Base-by-base conservation (phyloP, 2,797 vertebrate species). In the Helarctos malayanus region DNA sequence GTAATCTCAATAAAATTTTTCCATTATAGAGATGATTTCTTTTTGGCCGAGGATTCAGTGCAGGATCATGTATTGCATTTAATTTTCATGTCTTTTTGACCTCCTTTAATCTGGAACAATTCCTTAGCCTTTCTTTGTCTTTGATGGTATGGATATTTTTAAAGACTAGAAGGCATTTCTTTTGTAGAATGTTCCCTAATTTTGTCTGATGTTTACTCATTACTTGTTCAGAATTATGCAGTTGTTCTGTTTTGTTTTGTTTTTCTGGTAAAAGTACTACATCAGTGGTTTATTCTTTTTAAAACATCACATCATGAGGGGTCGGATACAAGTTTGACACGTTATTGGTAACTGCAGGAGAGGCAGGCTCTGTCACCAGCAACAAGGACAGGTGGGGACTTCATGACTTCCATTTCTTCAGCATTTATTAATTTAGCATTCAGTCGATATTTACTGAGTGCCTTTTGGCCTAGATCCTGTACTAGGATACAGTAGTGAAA, bases 1-100 rank as follows among this genome's bases (percentile, higher is more conserved):
- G 16, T 93, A 35, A 87, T 94, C 61, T 96, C 63, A 65, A 32
- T 95, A 79, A 93, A 73, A 80, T 84, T 95, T 97, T 38, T 95
- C 18, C 19, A 13, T 68, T 73, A 9, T n/a, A 91, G 52, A 32
- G 63, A 25, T 85, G 75, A 49, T 78, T 75, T 78, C 15, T 79
- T 54, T 57, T 49, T 79, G 29, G 16, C 69, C 41, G 49, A 78
- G 69, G 45, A 7, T 91, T 54, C 52, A 89, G 27, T 82, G 23
- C 10, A 92, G 25, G 12, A 89, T 69, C 23, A 23, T 78, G 10
- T 52, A 52, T 41, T 91, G 4, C 4, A 41, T 69, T 75, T 87
- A 75, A n/a, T 71, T 82, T 83, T 88, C 71, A 25, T 47, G 38
- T 49, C 38, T 95, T 12, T 16, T 75, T 81, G 49, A 52, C 83